Conservation (phyloP, 2,797 vertebrate species). For the Megalops cyprinoides region DNA sequence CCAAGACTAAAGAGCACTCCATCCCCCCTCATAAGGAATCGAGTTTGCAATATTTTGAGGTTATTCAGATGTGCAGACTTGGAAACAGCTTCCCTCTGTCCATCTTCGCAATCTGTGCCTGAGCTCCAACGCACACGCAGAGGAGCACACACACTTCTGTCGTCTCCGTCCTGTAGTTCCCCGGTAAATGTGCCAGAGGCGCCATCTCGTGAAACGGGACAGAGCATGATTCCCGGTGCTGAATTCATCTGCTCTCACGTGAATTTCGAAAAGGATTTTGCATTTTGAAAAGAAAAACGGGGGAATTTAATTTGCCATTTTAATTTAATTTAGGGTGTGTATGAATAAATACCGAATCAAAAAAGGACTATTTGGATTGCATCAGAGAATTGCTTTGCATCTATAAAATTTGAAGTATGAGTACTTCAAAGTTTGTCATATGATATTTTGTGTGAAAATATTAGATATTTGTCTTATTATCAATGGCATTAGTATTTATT, state of each 20-base stretch:
- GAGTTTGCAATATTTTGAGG: not conserved
- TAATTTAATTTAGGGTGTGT: not conserved
- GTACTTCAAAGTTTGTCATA: no score
- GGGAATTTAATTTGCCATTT: not conserved
- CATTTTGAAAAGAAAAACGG: not conserved
- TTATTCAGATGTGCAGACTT: not conserved
- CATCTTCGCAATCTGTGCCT: not conserved
- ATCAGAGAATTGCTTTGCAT: no score
- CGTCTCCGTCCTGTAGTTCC: slow-evolving; percentile 1
- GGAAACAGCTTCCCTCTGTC: not conserved
- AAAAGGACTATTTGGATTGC: no score
- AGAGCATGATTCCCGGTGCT: not conserved
- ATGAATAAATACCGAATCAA: no score
- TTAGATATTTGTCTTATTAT: not conserved
- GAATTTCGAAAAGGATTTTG: not conserved
- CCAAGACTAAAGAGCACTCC: not conserved
- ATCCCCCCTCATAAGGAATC: not conserved
- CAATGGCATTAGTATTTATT: not conserved
- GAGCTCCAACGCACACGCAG: not conserved
- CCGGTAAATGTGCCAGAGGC: not conserved
- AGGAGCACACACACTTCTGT: not conserved
- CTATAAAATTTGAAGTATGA: no score
- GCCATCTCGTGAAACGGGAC: not conserved
- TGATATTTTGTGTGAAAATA: no score
- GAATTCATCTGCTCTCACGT: not conserved